A percentile compares a stretch with the other conserved stretches of the same genome.
Conservation (phyloP, 2,113 vertebrate genomes). For the Salvator merianae region DNA sequence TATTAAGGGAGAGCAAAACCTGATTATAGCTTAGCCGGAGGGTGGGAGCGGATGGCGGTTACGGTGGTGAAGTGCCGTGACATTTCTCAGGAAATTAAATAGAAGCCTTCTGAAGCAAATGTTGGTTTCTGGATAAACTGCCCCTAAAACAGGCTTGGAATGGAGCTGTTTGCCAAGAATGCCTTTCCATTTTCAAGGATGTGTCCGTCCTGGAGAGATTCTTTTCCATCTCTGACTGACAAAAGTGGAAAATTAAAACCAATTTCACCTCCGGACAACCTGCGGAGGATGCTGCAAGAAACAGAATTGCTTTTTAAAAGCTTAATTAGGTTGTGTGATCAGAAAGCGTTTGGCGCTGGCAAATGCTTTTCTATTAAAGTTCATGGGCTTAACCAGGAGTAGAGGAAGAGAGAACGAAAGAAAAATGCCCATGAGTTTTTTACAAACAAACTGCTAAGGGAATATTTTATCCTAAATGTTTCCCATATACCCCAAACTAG, state of each 20-base stretch:
- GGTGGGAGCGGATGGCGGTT: background rate
- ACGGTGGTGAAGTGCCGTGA: background rate
- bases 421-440: background rate
- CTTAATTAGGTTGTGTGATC: constrained; percentile 11
- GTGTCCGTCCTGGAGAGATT: background rate
- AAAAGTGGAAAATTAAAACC: background rate
- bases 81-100: background rate
- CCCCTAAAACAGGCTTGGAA: background rate
- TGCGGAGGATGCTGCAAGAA: background rate
- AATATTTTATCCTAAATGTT: background rate
- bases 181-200: background rate
- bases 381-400: background rate
- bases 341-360: background rate
- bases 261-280: background rate
- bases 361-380: background rate
- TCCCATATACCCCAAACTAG: background rate
- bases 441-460: background rate
- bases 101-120: background rate
- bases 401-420: background rate
- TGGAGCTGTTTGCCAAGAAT: background rate
- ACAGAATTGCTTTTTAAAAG: constrained; percentile 18
- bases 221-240: background rate
- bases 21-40: background rate
- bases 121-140: background rate
- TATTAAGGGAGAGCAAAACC: background rate